Conservation (phyloP, 2,113 vertebrate species). For the Urocitellus parryii region DNA sequence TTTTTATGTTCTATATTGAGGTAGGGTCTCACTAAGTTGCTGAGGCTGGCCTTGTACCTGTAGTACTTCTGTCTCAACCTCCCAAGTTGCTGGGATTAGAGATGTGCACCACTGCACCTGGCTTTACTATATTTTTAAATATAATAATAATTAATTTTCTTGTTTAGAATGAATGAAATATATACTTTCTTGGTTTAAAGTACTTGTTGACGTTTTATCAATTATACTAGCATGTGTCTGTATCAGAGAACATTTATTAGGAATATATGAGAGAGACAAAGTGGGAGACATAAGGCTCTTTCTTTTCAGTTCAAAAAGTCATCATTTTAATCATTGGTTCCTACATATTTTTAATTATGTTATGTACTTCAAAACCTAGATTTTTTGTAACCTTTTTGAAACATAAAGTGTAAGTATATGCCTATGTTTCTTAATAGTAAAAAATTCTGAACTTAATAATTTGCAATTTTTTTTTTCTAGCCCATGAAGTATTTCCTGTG, state of each 20-base stretch:
- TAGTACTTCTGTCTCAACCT: no score
- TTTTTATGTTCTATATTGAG: no score
- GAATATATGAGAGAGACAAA: neutral
- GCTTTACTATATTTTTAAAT: neutral
- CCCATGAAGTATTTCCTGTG: neutral
- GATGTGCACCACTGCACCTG: no score
- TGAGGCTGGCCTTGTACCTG: no score
- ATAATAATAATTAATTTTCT: neutral
- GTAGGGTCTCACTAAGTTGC: no score
- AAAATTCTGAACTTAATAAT: constrained; percentile 17
- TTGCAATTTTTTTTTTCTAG: neutral
- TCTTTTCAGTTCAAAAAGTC: neutral
- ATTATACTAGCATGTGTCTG: neutral
- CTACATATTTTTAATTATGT: neutral
- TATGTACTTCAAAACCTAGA: neutral
- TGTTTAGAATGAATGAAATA: neutral
- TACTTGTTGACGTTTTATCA: neutral
- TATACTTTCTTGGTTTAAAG: neutral
- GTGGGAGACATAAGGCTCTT: neutral
- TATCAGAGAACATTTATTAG: neutral
- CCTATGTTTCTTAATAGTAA: neutral
- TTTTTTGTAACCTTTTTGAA: neutral
- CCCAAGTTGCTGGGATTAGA: no score
- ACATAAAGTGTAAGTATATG: neutral
- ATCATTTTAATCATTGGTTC: neutral